Evolutionary conservation across 2,888 invertebrate species (phyloP).

Genomic region (Achlya flavicornis): DNA sequence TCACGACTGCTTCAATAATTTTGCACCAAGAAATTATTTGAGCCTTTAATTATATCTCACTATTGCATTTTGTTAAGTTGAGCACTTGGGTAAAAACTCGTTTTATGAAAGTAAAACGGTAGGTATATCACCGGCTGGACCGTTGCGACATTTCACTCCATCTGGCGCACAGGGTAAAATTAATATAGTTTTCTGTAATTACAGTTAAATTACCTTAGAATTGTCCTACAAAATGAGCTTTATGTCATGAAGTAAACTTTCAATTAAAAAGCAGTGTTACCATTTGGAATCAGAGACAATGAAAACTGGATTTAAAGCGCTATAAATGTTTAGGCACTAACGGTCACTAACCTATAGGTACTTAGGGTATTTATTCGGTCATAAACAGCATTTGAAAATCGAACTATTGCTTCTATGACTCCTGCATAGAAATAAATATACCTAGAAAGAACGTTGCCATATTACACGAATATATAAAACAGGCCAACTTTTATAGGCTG

Average conservation of each 20-base stretch:
- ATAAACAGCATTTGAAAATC: too few species aligned
- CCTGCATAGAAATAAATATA: too few species aligned
- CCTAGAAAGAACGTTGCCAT: too few species aligned
- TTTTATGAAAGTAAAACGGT: constrained; percentile 69
- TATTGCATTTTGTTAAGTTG: constrained; percentile 38
- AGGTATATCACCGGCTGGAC: constrained; percentile 41
- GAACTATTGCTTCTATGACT: too few species aligned
- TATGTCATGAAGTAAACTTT: background rate
- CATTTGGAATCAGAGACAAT: background rate
- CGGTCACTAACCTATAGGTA: too few species aligned
- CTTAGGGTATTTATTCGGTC: too few species aligned
- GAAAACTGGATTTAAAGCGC: background rate
- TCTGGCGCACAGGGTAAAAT: constrained; percentile 51
- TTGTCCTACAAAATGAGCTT: background rate
- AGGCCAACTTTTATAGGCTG: too few species aligned
- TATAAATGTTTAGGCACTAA: background rate
- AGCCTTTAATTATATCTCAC: constrained; percentile 44
- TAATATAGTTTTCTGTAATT: constrained; percentile 38
- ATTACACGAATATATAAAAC: too few species aligned
- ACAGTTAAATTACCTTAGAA: constrained; percentile 26
- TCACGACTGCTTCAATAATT: constrained; percentile 65
- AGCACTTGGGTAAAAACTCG: constrained; percentile 50
- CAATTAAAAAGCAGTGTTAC: background rate
- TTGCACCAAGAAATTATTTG: constrained; percentile 54
- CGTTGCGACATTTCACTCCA: constrained; percentile 66